Base-by-base conservation (phyloP, 2,888 invertebrate species). In the Craniophora ligustri region DNA sequence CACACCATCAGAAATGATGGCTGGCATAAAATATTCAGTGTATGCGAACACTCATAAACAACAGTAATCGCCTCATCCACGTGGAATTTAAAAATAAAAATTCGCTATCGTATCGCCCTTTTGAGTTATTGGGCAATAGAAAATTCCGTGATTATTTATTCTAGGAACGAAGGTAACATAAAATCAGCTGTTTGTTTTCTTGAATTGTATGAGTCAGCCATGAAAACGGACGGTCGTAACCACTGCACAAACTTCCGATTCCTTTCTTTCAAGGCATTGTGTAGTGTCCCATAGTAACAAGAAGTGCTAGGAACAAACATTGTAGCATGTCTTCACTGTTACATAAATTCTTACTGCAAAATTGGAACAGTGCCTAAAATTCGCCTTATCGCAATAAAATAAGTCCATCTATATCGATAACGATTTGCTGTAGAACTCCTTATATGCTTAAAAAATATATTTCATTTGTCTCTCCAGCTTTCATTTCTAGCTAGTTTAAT, bases 1-100 rank as follows among this genome's bases (percentile, higher is more conserved):
- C 56, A 60, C 46, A 46, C 49, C 67, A 71, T 67, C 45, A 74
- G 71, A 74, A 55, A 71, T 63, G 41, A 71, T 71, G 59, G 53
- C 57, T 21, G 38, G 36, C 57, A 72, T 71, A 60, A 72, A 74
- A 67, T 60, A 72, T 67, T 56, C 49, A 45, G 59, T 61, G 55
- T 71, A 67, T 64, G 55, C 58, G 57, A 74, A 69, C 67, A 57
- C 56, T 67, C 63, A 60, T 76, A 76, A 76, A 76, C 72, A 71
- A 61, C 65, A 42, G 55, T 70, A 67, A 67, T 65, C 67, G 63
- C 54, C 65, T 49, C 34, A 57, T 59, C 62, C 73, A 72, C 68
- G 76, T 76, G 69, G 60, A 61, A 63, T 72, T 74, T 68, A 67
- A 68, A 76, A 78, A 77, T 76, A 78, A 66, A 72, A 66, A 47